Evolutionary conservation across 30 jellyfish, hydroid and myxozoan species (phyloP), one percentile per base, ranked within the genome.

Genomic region (Aurelia sp.): DNA sequence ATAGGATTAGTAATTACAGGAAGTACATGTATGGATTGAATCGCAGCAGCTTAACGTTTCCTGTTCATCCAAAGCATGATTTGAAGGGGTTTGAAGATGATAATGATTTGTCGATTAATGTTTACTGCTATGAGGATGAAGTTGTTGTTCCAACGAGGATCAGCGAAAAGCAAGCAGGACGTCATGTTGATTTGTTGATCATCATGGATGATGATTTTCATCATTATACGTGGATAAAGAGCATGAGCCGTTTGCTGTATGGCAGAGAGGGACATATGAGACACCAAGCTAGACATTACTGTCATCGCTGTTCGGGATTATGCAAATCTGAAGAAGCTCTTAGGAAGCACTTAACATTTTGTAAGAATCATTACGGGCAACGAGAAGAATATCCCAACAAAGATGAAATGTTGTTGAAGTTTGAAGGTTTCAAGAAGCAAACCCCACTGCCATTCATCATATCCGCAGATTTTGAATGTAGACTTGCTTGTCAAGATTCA

Each of bases 51-150:
- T n/a, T n/a, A n/a, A n/a, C n/a, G n/a, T n/a, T n/a, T n/a, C n/a
- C n/a, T n/a, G n/a, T n/a, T n/a, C n/a, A n/a, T n/a, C n/a, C n/a
- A n/a, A n/a, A n/a, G n/a, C n/a, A n/a, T n/a, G n/a, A n/a, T n/a
- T n/a, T n/a, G n/a, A n/a, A n/a, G n/a, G n/a, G n/a, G n/a, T n/a
- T n/a, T n/a, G n/a, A n/a, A n/a, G n/a, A n/a, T 11, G 15, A 20
- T 11, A 76, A 76, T 58, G 55, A 76, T 59, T 1, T 76, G 11
- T 76, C 79, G 6, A n/a, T 76, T 0, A 76, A 76, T 44, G 50
- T 76, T 20, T 21, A 35, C 41, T 81, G 61, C 4, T 51, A 48
- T 11, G 27, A 62, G 27, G 82, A 61, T 16, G 60, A 60, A 33
- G 62, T 19, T 5, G 22, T 12, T 69, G 62, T 16, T 4, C 35